Conservation (phyloP, 2,797 vertebrate species). For the Setipinna tenuifilis region DNA sequence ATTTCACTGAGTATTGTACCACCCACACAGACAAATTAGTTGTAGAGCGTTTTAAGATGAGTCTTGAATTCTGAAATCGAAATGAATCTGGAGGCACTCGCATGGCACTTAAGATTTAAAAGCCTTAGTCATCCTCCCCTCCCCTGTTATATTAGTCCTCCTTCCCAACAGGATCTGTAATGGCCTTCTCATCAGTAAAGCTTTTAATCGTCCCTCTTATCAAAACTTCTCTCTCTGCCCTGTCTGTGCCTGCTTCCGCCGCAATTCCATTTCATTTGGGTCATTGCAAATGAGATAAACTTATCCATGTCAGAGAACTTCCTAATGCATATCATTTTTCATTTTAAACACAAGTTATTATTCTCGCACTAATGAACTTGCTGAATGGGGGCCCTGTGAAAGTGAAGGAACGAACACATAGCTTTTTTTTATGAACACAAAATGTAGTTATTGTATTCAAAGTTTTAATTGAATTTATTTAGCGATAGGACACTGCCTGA, state of each 20-base stretch:
- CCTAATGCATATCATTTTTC: slow-evolving; percentile 39
- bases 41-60: not conserved
- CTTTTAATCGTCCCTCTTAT: slow-evolving; percentile 40
- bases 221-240: slow-evolving; percentile 27
- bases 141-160: slow-evolving; percentile 15
- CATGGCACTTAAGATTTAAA: slow-evolving; percentile 28
- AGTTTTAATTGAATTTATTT: slow-evolving; percentile 18
- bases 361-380: slow-evolving; percentile 30
- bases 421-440: slow-evolving; percentile 1
- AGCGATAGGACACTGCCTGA: not conserved
- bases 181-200: slow-evolving; percentile 40
- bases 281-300: slow-evolving; percentile 38
- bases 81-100: slow-evolving; percentile 16
- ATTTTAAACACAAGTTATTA: slow-evolving; percentile 36
- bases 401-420: not conserved
- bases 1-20: not conserved
- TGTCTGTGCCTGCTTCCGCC: not conserved
- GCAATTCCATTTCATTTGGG: slow-evolving; percentile 45
- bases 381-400: slow-evolving; percentile 18
- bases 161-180: slow-evolving; percentile 27
- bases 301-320: slow-evolving; percentile 35
- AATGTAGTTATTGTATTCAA: not conserved
- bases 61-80: slow-evolving; percentile 19
- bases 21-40: not conserved
- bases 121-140: slow-evolving; percentile 27